phyloP scores from a whole-genome alignment of 2,888 invertebrate genomes.

The Osmoderma eremita region DNA sequence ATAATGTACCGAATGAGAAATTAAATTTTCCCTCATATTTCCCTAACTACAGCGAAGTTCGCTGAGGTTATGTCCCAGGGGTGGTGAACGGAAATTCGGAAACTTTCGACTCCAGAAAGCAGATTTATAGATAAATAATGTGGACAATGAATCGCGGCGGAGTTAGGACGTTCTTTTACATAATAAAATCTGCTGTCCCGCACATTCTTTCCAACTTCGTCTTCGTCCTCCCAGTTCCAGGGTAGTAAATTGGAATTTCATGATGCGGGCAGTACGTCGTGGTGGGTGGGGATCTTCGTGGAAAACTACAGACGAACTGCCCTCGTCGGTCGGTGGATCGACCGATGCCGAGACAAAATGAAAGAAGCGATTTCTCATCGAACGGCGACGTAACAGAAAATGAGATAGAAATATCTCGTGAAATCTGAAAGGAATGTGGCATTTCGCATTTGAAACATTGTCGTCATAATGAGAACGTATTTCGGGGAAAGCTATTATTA shows the following conservation, averaged over 20 bases:
- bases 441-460: no score
- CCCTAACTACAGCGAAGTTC: constrained; percentile 30
- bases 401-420: constrained; percentile 6
- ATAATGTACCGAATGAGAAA: constrained; percentile 22
- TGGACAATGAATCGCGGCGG: constrained; percentile 35
- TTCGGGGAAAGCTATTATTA: no score
- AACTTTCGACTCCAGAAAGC: constrained; percentile 29
- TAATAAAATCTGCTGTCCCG: constrained; percentile 36
- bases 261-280: constrained; percentile 50
- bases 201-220: constrained; percentile 32
- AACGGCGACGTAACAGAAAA: constrained; percentile 15
- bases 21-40: constrained; percentile 28
- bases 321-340: constrained; percentile 10
- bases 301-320: constrained; percentile 48
- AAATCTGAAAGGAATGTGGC: no score
- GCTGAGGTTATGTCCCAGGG: constrained; percentile 24
- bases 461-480: no score
- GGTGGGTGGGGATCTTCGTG: constrained; percentile 43
- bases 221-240: constrained; percentile 3
- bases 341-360: constrained; percentile 12
- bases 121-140: constrained; percentile 37
- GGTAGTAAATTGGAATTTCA: constrained; percentile 53
- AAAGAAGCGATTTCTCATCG: constrained; percentile 19
- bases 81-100: constrained; percentile 24
- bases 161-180: constrained; percentile 39